Percentiles rank a stretch among this genome's conserved stretches.
These are phyloP conservation scores for Lamproptera curius DNA, from an alignment of 2,888 invertebrate species.

Conservation along the genomic window DNA sequence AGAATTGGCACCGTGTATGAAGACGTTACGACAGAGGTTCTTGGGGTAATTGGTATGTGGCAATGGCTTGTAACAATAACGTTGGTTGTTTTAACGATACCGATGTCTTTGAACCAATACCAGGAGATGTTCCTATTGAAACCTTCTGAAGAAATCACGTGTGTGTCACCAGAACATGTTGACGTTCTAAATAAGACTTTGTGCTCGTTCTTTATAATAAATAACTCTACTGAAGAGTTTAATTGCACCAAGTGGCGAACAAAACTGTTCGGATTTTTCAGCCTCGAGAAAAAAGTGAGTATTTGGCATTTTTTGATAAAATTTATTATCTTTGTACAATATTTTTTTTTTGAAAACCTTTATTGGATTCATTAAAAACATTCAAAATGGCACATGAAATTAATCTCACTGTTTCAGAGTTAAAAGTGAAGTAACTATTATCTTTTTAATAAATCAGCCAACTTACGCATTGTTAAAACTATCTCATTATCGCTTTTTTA, in stretches of 20 bases:
- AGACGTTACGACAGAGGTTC: slow-evolving; percentile 64
- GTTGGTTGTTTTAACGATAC: slow-evolving; percentile 43
- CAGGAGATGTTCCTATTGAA: slow-evolving; percentile 55
- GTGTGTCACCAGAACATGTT: slow-evolving; percentile 38
- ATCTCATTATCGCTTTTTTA: too few species aligned
- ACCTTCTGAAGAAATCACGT: slow-evolving; percentile 39
- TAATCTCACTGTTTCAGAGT: too few species aligned
- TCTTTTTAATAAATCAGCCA: too few species aligned
- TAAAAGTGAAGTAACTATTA: too few species aligned
- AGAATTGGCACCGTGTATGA: slow-evolving; percentile 66
- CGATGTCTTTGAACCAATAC: slow-evolving; percentile 52
- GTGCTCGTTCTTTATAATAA: slow-evolving; percentile 38
- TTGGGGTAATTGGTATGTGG: slow-evolving; percentile 62
- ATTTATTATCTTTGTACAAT: too few species aligned
- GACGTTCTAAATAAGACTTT: slow-evolving; percentile 42
- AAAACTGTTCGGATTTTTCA: slow-evolving; percentile 54
- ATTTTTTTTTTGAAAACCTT: too few species aligned
- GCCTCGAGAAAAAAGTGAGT: slow-evolving; percentile 58
- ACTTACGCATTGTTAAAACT: too few species aligned
- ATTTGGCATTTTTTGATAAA: not conserved
- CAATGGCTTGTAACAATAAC: slow-evolving; percentile 62
- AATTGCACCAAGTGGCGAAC: slow-evolving; percentile 54
- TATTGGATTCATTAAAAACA: too few species aligned
- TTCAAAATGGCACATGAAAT: too few species aligned
- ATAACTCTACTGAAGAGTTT: slow-evolving; percentile 39